phyloP scores from a whole-genome alignment of 92 coral and sea anemone genomes.

The Umimayanthus chanpuru region DNA sequence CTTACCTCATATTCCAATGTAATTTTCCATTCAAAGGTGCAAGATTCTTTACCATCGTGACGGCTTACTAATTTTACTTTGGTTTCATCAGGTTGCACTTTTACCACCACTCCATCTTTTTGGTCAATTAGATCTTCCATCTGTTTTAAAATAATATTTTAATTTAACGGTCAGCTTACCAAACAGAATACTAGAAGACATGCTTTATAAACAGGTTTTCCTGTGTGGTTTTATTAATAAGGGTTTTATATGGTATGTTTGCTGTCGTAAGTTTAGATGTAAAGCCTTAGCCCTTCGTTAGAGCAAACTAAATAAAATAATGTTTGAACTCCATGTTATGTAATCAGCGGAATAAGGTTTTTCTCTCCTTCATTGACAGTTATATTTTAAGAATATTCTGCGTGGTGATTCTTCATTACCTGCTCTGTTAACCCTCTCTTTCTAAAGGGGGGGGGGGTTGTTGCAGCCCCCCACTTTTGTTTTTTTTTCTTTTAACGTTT shows the following conservation, averaged over 20 bases:
- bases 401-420: not conserved
- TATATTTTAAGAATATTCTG: no score
- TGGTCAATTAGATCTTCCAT: not conserved
- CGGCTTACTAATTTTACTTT: not conserved
- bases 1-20: not conserved
- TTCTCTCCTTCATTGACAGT: not conserved
- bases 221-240: no score
- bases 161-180: not conserved
- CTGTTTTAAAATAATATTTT: not conserved
- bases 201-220: no score
- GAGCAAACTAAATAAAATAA: not conserved
- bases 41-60: not conserved
- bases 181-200: no score
- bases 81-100: not conserved
- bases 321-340: not conserved
- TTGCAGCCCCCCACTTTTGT: no score
- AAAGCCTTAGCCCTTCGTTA: no score
- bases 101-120: not conserved
- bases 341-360: not conserved
- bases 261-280: no score
- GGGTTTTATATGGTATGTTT: no score
- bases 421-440: no score
- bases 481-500: no score
- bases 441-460: no score
- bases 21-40: not conserved